Evolutionary conservation across 2,888 invertebrate species (phyloP).

Genomic region (Dynastes maya): DNA sequence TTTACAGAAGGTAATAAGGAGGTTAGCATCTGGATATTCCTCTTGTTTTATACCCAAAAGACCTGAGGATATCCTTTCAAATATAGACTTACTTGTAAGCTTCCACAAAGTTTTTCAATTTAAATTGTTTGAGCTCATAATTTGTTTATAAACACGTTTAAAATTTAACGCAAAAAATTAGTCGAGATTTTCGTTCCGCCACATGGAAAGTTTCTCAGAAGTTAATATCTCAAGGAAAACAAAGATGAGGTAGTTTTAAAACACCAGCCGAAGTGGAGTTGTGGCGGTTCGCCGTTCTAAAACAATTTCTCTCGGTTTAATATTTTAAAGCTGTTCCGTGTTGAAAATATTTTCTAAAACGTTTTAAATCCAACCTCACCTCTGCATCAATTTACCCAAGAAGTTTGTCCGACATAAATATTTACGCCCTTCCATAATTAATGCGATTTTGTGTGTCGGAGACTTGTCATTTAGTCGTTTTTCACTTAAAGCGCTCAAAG

Average conservation of each 20-base stretch:
- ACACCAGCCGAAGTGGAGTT: background rate
- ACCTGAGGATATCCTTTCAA: background rate
- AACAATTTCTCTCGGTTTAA: constrained; percentile 37
- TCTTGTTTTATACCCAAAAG: background rate
- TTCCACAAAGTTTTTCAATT: constrained; percentile 27
- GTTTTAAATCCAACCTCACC: constrained; percentile 44
- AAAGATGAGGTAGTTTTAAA: constrained; percentile 21
- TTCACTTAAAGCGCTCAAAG: constrained; percentile 38
- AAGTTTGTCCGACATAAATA: constrained; percentile 46
- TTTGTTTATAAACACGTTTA: constrained; percentile 29
- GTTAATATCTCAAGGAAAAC: constrained; percentile 33
- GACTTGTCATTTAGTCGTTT: constrained; percentile 53
- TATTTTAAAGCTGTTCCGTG: constrained; percentile 38
- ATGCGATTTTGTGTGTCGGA: constrained; percentile 53
- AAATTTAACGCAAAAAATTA: constrained; percentile 31
- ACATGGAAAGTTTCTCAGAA: constrained; percentile 16
- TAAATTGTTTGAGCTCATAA: constrained; percentile 24
- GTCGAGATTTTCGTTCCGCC: background rate
- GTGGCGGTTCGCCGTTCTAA: constrained; percentile 26
- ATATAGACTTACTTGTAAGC: background rate
- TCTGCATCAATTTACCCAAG: constrained; percentile 41
- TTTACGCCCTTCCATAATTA: constrained; percentile 56
- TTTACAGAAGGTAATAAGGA: too few species aligned
- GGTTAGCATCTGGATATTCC: too few species aligned
- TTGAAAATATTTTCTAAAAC: constrained; percentile 44